Percentiles rank a stretch among this genome's conserved stretches.
phyloP scores from a whole-genome alignment of 1,140 invertebrate genomes.

The Drosophila tani region DNA sequence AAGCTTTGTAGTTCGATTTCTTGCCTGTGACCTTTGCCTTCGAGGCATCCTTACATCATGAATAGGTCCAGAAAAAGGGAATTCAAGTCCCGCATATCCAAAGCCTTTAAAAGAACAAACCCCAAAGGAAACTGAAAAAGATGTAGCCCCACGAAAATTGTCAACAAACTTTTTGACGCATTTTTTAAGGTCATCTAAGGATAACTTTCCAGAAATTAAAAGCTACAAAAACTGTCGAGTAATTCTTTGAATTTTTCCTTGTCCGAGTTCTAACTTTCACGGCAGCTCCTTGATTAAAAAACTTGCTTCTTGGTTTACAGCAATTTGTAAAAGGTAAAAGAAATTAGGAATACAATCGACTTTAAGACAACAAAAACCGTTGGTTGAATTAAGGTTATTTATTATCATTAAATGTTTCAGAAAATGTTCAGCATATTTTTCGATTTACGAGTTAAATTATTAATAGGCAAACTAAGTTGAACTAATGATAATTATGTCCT shows the following conservation, averaged over 20 bases:
- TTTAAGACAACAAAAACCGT: no score
- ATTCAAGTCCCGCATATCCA: no score
- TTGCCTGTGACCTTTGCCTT: conserved; percentile 4
- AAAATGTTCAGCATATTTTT: no score
- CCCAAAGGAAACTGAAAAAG: background rate
- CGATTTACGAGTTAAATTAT: no score
- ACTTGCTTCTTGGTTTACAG: background rate
- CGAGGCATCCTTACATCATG: background rate
- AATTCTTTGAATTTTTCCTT: background rate
- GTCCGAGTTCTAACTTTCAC: conserved; percentile 7
- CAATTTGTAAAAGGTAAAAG: background rate
- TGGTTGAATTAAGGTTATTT: background rate
- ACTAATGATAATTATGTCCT: no score
- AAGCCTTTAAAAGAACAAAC: background rate
- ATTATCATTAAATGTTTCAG: no score
- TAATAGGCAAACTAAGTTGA: no score
- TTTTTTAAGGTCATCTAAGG: background rate
- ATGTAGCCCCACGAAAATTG: background rate
- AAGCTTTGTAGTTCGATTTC: conserved; percentile 26
- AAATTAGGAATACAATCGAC: no score
- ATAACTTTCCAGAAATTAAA: conserved; percentile 21
- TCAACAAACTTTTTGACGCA: background rate
- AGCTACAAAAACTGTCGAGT: background rate
- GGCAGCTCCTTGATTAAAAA: conserved; percentile 21
- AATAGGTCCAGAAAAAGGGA: background rate